Base-by-base conservation (phyloP, 2,797 vertebrate genomes). In the Bradypodion pumilum region DNA sequence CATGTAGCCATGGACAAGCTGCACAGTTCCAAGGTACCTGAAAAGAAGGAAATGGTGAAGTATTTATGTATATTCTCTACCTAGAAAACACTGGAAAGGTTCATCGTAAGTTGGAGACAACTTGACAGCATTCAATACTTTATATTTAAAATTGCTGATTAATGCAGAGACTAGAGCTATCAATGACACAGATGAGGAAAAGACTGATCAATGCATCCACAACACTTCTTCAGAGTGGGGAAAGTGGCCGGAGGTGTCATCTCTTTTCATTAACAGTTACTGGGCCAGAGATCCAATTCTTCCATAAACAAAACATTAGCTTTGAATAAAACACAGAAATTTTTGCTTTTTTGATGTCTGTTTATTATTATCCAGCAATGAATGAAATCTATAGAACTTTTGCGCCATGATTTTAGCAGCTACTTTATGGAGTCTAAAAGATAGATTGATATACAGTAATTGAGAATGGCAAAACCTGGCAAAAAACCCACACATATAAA, bases 391-490 rank as follows among this genome's bases (percentile, higher is more conserved):
- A 46, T 65, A 44, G 63, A 49, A 74, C 62, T 16, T 49, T 37
- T 40, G 62, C 2, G 12, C 19, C 68, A 37, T 23, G 37, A 12
- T 16, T 70, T 70, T 23, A 80, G 23, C 32, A 10, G 74, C 8
- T 49, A 81, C 68, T 86, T 59, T 78, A 72, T 73, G 40, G 15
- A 89, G 9, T 65, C 75, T 46, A 32, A 73, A 13, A 76, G 70
- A 62, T 42, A 86, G 35, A 21, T 85, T 72, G 40, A 74, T 63
- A n/a, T n/a, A n/a, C n/a, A n/a, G n/a, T 32, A 56, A 72, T n/a
- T 10, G 60, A 68, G 87, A 84, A 89, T 2, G n/a, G 74, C 68
- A 90, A 88, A 88, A 25, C 82, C 7, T 16, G 78, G 49, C 35
- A 29, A 29, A 52, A 87, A 56, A 56, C 52, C 56, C 4, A 49